Conservation (phyloP, 2,113 vertebrate genomes). For the Cacatua alba region DNA sequence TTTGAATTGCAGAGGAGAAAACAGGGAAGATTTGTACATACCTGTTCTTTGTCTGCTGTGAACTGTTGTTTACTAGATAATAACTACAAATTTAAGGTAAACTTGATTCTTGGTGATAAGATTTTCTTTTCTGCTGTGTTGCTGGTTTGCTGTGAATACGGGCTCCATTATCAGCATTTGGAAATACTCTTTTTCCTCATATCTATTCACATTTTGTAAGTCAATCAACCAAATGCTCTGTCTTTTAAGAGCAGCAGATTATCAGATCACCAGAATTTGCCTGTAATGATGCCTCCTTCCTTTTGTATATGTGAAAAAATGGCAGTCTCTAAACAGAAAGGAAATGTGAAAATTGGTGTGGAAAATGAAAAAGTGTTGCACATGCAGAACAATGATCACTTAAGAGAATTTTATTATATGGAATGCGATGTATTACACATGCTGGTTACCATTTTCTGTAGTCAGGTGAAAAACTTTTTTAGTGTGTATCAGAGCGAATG, state of each 20-base stretch:
- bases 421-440: fast-evolving
- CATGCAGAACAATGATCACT: background rate
- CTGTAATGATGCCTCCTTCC: background rate
- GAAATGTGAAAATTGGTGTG: background rate
- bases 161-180: background rate
- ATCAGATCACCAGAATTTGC: background rate
- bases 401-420: background rate
- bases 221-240: background rate
- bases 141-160: background rate
- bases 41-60: background rate
- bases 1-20: background rate
- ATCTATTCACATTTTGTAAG: background rate
- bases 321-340: background rate
- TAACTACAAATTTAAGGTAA: background rate
- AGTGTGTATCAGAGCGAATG: background rate
- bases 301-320: background rate
- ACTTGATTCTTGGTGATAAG: background rate
- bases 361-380: background rate
- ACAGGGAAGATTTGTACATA: background rate
- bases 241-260: background rate
- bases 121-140: background rate
- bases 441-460: background rate
- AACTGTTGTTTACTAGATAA: background rate
- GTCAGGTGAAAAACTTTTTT: background rate
- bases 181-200: background rate